Evolutionary conservation across 2,888 invertebrate species (phyloP).

Genomic region (Eupithecia inturbata): DNA sequence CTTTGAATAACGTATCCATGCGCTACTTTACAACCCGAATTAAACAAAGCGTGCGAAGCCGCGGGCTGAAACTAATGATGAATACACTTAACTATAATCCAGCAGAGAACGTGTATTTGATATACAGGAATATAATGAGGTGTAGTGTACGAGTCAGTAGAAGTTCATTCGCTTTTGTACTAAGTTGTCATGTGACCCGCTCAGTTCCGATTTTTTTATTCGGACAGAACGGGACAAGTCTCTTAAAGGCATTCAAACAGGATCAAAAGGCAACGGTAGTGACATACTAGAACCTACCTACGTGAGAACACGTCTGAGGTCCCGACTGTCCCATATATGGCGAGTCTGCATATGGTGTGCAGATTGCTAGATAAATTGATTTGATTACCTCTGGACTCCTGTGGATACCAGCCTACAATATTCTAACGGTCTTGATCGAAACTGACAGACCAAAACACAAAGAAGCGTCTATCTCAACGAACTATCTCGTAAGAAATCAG

Average conservation of each 20-base stretch:
- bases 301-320: constrained; percentile 67
- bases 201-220: constrained; percentile 2
- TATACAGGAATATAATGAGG: not conserved
- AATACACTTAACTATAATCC: not conserved
- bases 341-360: constrained; percentile 58
- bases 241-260: constrained; percentile 46
- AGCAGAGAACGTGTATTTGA: not conserved
- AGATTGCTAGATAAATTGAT: constrained; percentile 57
- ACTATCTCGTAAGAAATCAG: not conserved
- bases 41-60: not conserved
- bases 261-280: constrained; percentile 51
- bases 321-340: constrained; percentile 65
- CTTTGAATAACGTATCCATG: not conserved
- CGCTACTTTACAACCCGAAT: not conserved
- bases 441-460: not conserved
- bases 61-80: not conserved
- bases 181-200: not conserved
- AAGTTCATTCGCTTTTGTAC: not conserved
- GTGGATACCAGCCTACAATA: not conserved
- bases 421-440: not conserved
- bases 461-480: not conserved
- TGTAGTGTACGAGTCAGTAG: no score
- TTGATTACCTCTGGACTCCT: constrained; percentile 49
- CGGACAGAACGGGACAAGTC: constrained; percentile 25
- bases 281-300: constrained; percentile 50